Evolutionary conservation across 2,888 invertebrate species (phyloP).

Genomic region (Brachyptera putata): DNA sequence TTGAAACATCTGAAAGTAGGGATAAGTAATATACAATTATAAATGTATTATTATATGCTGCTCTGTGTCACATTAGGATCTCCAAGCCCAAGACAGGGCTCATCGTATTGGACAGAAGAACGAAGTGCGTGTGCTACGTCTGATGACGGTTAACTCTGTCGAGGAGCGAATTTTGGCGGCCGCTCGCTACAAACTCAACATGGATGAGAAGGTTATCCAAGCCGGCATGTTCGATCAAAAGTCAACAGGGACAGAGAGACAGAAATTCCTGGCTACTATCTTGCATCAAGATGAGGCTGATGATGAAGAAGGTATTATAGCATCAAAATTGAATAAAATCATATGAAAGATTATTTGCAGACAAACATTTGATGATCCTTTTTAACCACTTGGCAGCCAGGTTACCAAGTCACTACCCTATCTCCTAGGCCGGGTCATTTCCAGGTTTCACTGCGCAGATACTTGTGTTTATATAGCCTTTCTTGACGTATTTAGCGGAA

Average conservation of each 20-base stretch:
- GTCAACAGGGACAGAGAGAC: constrained; percentile 56
- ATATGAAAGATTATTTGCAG: neutral
- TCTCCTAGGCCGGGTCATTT: neutral
- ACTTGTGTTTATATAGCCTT: no score
- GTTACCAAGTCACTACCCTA: no score
- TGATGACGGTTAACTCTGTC: constrained; percentile 60
- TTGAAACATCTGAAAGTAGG: no score
- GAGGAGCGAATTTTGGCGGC: constrained; percentile 61
- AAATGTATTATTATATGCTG: no score
- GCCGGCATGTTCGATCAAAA: constrained; percentile 64
- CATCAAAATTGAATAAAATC: neutral
- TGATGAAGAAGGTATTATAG: constrained; percentile 52
- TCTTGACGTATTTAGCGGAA: no score
- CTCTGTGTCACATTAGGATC: no score
- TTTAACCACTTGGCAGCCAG: no score
- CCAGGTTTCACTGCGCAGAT: neutral
- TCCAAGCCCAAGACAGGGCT: constrained; percentile 63
- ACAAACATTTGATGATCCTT: neutral
- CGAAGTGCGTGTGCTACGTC: constrained; percentile 57
- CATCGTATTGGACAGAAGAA: constrained; percentile 63
- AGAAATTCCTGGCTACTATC: constrained; percentile 54
- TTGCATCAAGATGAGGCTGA: constrained; percentile 51
- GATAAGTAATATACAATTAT: no score
- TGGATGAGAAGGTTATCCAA: constrained; percentile 63
- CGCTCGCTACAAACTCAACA: constrained; percentile 59